Percentiles rank a stretch among this genome's conserved stretches.
These are phyloP conservation scores for Ctenosaura bakeri DNA, from an alignment of 2,797 vertebrate species.

Conservation along the genomic window DNA sequence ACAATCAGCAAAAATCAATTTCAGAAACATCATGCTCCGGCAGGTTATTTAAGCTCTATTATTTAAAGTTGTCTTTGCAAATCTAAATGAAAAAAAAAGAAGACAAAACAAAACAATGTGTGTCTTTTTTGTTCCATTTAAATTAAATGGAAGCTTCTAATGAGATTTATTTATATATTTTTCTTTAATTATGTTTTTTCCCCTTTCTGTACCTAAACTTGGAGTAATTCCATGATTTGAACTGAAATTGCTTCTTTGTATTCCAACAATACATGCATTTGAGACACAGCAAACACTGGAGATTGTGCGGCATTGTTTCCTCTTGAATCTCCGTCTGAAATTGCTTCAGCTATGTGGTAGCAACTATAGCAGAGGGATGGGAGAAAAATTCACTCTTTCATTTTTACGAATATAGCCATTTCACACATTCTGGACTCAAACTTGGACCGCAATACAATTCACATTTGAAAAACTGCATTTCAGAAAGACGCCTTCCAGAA, in stretches of 20 bases:
- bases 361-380: neutral
- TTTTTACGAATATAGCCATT: neutral
- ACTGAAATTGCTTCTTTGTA: constrained; percentile 26
- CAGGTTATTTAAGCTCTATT: constrained; percentile 38
- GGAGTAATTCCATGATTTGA: neutral
- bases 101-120: neutral
- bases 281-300: neutral
- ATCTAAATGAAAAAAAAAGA: neutral
- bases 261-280: neutral
- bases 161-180: constrained; percentile 29
- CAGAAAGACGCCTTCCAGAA: neutral
- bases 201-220: constrained; percentile 6
- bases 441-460: neutral
- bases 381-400: neutral
- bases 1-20: constrained; percentile 46
- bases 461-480: neutral
- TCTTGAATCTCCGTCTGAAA: neutral
- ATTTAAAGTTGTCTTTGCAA: constrained; percentile 31
- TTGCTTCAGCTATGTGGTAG: neutral
- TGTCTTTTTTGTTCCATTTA: neutral
- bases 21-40: constrained; percentile 23
- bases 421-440: neutral
- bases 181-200: constrained; percentile 14
- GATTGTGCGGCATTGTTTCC: neutral
- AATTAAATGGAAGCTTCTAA: constrained; percentile 20